Evolutionary conservation across 2,888 invertebrate genomes (phyloP).

Genomic region (Ophion costatus): DNA sequence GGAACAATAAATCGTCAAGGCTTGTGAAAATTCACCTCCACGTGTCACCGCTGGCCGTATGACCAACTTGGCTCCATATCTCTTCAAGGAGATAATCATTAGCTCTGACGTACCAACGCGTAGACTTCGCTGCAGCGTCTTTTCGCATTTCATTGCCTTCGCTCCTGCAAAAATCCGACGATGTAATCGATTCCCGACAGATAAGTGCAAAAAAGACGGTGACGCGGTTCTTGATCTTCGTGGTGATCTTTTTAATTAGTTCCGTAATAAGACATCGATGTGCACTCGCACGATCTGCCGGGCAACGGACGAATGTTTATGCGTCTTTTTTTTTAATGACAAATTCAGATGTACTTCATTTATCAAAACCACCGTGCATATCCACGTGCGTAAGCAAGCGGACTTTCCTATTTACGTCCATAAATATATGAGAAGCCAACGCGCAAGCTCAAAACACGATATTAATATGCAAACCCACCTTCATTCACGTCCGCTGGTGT

Average conservation of each 20-base stretch:
- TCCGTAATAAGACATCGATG: constrained; percentile 37
- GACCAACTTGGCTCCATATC: constrained; percentile 74
- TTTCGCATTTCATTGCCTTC: constrained; percentile 19
- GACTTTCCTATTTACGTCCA: background rate
- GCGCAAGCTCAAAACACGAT: constrained; percentile 31
- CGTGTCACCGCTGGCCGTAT: constrained; percentile 74
- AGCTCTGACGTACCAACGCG: constrained; percentile 78
- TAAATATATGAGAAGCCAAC: constrained; percentile 28
- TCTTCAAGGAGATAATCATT: constrained; percentile 78
- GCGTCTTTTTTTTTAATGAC: background rate
- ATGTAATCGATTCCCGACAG: background rate
- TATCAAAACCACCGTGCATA: background rate
- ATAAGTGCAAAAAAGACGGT: background rate
- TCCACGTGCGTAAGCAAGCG: background rate
- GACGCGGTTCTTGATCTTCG: background rate
- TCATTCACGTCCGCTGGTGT: constrained; percentile 59
- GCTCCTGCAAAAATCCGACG: constrained; percentile 31
- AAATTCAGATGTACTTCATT: background rate
- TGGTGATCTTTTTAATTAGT: background rate
- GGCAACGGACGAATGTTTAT: background rate
- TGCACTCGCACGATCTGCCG: background rate
- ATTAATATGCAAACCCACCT: constrained; percentile 68
- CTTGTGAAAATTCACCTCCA: constrained; percentile 73
- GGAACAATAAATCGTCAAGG: background rate
- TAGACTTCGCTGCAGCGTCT: constrained; percentile 71